These are phyloP conservation scores for Sceloporus tristichus DNA, from an alignment of 2,113 vertebrate genomes.

Conservation along the genomic window DNA sequence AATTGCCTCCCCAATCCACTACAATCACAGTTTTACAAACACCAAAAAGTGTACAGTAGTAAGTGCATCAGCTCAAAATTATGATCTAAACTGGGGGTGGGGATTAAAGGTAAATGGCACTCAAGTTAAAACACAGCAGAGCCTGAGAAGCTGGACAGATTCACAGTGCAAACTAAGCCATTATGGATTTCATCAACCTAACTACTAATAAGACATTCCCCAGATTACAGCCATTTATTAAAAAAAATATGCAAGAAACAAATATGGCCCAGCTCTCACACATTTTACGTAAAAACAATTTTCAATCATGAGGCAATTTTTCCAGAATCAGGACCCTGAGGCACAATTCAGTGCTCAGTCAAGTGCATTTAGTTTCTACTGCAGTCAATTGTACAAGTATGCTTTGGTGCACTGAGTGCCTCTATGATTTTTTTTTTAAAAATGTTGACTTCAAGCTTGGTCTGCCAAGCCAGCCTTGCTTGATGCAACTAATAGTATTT, in stretches of 20 bases:
- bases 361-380: neutral
- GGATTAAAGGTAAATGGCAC: neutral
- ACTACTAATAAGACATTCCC: neutral
- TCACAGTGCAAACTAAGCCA: neutral
- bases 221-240: neutral
- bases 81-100: neutral
- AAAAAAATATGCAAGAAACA: neutral
- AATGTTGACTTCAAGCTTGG: slow-evolving; percentile 15
- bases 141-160: neutral
- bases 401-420: neutral
- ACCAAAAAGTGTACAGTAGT: neutral
- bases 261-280: neutral
- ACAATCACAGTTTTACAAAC: neutral
- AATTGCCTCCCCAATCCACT: neutral
- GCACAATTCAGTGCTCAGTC: neutral
- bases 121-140: neutral
- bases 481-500: slow-evolving; percentile 9
- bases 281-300: neutral
- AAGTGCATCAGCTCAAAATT: neutral
- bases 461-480: slow-evolving; percentile 14
- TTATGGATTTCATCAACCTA: neutral
- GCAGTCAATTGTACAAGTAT: slow-evolving; percentile 5
- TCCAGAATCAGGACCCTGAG: neutral
- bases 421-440: neutral
- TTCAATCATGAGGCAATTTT: neutral